phyloP scores from a whole-genome alignment of 2,888 invertebrate species.

The Lasioglossum vierecki region DNA sequence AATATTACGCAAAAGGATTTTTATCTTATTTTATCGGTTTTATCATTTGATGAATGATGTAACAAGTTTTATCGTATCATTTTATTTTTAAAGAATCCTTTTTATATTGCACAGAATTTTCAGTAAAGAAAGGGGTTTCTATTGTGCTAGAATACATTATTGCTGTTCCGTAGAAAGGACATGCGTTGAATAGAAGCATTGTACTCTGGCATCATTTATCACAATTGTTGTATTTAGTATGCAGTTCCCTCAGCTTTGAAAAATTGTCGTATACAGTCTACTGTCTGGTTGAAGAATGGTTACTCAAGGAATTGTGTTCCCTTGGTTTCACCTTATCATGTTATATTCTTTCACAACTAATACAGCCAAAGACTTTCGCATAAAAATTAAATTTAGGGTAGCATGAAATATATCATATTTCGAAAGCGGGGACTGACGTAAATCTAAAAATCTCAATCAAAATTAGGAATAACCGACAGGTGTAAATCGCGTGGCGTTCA shows the following conservation, averaged over 20 bases:
- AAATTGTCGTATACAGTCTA: background rate
- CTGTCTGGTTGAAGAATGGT: background rate
- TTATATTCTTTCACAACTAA: background rate
- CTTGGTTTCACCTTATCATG: background rate
- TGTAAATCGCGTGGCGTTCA: background rate
- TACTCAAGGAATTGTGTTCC: background rate
- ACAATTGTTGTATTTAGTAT: background rate
- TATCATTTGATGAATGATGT: background rate
- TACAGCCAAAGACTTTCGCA: background rate
- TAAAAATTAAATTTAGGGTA: background rate
- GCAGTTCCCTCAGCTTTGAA: background rate
- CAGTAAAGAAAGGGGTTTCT: background rate
- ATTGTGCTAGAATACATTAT: conserved; percentile 19
- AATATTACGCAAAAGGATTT: background rate
- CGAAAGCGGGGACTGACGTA: background rate
- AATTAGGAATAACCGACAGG: background rate
- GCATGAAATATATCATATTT: background rate
- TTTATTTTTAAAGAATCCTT: background rate
- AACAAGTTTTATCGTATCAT: background rate
- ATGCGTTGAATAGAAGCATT: conserved; percentile 21
- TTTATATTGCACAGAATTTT: background rate
- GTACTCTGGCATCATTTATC: conserved; percentile 6
- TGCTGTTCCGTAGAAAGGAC: background rate
- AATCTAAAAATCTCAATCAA: background rate
- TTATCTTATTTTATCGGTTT: background rate